Evolutionary conservation across 2,888 invertebrate genomes (phyloP).

Genomic region (Ceriagrion tenellum): DNA sequence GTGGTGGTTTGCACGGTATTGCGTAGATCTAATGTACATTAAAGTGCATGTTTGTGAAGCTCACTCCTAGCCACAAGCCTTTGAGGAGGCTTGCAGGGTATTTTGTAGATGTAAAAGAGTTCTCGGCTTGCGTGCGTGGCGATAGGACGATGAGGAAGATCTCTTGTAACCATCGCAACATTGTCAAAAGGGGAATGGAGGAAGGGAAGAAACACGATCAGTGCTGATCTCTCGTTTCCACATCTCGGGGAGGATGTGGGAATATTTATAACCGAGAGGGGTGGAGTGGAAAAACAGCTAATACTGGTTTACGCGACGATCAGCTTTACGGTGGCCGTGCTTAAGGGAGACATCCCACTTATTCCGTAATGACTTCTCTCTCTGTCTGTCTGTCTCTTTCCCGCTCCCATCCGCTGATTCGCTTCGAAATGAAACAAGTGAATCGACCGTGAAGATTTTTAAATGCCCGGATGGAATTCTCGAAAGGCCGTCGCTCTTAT

Average conservation of each 20-base stretch:
- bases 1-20: too few species aligned
- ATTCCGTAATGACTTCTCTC: background rate
- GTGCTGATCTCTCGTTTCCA: background rate
- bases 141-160: background rate
- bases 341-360: background rate
- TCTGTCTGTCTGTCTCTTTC: too few species aligned
- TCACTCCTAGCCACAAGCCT: too few species aligned
- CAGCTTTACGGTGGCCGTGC: background rate
- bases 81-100: too few species aligned
- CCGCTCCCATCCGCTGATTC: constrained; percentile 31
- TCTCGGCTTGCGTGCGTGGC: background rate
- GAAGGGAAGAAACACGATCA: background rate
- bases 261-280: background rate
- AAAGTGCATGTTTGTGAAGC: too few species aligned
- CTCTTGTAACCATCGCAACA: background rate
- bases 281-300: background rate
- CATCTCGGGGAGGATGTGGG: background rate
- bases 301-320: background rate
- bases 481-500: background rate
- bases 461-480: background rate
- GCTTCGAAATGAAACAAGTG: background rate
- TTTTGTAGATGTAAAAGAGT: too few species aligned
- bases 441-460: background rate
- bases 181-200: background rate
- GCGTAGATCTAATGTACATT: too few species aligned